Evolutionary conservation across 2,797 vertebrate species (phyloP), one percentile per base, ranked within the genome.

Genomic region (Okamejei kenojei): DNA sequence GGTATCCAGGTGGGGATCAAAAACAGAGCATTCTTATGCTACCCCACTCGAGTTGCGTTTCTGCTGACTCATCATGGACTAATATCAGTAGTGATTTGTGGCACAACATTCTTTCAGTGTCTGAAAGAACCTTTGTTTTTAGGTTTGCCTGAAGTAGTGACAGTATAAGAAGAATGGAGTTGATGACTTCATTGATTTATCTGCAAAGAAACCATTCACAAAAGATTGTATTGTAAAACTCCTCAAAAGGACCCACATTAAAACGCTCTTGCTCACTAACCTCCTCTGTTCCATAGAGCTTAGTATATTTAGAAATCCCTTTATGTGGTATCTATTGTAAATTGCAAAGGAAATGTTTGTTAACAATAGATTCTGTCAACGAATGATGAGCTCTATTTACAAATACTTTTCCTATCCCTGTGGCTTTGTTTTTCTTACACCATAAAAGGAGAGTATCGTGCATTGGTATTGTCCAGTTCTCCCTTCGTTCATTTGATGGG

Each of bases 141-240:
- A 68, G 32, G 86, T 32, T 90, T 90, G 63, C 19, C 63, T 68
- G 86, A 65, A 90, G 29, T 65, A 68, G 32, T 32, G 86, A 82
- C 65, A 90, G 63, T 65, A 65, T 63, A 65, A 90, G 13, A 35
- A 35, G 17, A 68, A 71, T 90, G 4, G 29, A 65, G 63, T 90
- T 38, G 32, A 71, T 23, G 63, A 90, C n/a, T 68, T 90, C 38
- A 19, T 65, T 90, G 61, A 90, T 68, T 15, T 35, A 65, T 38
- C 63, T 90, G 32, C 63, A 35, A 90, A 71, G 86, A 90, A 90
- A 35, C 29, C n/a, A 68, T 90, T 90, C 86, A 90, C 11, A 71
- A 90, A 65, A 71, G 19, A 65, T 1, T 19, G 86, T 71, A 32
- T 71, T 90, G 32, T 38, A 90, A 90, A 68, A 68, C 32, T 1